These are phyloP conservation scores for Tetranychus piercei DNA, from an alignment of 2,888 invertebrate species.

Conservation along the genomic window DNA sequence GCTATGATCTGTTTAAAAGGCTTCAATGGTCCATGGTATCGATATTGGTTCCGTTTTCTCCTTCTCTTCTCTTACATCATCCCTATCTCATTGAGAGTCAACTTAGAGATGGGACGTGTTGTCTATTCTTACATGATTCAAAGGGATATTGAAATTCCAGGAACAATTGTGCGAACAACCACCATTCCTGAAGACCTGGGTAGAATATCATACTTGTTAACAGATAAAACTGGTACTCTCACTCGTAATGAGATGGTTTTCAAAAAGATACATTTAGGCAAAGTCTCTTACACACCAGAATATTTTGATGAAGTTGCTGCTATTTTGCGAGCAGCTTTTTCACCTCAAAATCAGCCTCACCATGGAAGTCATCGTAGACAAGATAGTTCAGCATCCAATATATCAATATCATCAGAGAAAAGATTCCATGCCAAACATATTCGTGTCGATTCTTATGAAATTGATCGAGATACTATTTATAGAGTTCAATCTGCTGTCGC, in stretches of 20 bases:
- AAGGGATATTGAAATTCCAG: slow-evolving; percentile 72
- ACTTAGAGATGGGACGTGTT: slow-evolving; percentile 94
- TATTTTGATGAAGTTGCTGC: slow-evolving; percentile 53
- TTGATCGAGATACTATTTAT: slow-evolving; percentile 29
- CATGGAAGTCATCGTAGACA: slow-evolving; percentile 19
- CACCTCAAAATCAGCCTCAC: slow-evolving; percentile 15
- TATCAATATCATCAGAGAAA: slow-evolving; percentile 15
- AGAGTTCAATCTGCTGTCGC: slow-evolving; percentile 74
- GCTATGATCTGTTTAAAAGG: slow-evolving; percentile 82
- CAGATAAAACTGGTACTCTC: slow-evolving; percentile 93
- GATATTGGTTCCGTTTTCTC: slow-evolving; percentile 88
- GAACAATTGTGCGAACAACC: slow-evolving; percentile 85
- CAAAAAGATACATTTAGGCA: slow-evolving; percentile 81
- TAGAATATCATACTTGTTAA: slow-evolving; percentile 80
- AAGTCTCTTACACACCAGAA: slow-evolving; percentile 68
- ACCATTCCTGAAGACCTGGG: slow-evolving; percentile 98
- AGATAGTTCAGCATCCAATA: slow-evolving; percentile 17
- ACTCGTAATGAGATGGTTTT: slow-evolving; percentile 99
- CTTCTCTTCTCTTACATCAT: slow-evolving; percentile 96
- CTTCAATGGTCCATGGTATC: slow-evolving; percentile 68
- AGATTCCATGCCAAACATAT: slow-evolving; percentile 16
- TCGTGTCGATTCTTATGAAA: slow-evolving; percentile 22
- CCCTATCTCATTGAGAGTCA: slow-evolving; percentile 90
- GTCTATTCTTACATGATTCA: slow-evolving; percentile 95
- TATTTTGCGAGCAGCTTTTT: slow-evolving; percentile 20